Percentiles rank a stretch among this genome's conserved stretches.
Evolutionary conservation across 2,888 invertebrate species (phyloP).

Genomic region (Dichetophora obliterata): DNA sequence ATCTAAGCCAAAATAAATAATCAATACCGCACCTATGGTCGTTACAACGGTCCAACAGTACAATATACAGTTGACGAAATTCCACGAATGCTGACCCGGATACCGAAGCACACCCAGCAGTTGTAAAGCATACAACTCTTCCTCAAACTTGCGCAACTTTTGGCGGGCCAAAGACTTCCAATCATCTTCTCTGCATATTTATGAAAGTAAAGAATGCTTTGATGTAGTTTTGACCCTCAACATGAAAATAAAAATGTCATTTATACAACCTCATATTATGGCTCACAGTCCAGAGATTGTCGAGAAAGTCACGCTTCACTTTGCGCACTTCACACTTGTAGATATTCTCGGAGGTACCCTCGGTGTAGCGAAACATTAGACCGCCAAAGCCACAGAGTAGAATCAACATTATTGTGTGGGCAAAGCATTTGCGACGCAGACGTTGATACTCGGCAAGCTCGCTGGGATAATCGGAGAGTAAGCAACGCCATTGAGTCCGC

Average conservation of each 20-base stretch:
- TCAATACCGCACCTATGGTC: conserved; percentile 77
- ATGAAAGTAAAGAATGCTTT: not conserved
- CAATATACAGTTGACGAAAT: conserved; percentile 87
- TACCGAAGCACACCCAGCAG: conserved; percentile 87
- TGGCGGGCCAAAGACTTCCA: conserved; percentile 89
- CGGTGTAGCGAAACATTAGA: conserved; percentile 83
- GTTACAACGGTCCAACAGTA: conserved; percentile 90
- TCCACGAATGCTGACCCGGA: conserved; percentile 89
- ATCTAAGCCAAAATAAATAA: not conserved
- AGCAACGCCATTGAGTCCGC: conserved; percentile 73
- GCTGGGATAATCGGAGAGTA: conserved; percentile 73
- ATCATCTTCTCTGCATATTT: conserved; percentile 81
- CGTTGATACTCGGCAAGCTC: conserved; percentile 73
- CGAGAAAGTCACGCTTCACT: conserved; percentile 88
- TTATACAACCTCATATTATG: conserved; percentile 77
- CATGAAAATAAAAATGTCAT: conserved; percentile 5
- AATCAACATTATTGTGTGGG: conserved; percentile 77
- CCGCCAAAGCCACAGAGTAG: conserved; percentile 85
- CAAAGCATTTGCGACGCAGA: conserved; percentile 77
- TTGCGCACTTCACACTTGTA: conserved; percentile 90
- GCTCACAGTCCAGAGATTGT: conserved; percentile 84
- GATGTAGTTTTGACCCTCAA: not conserved
- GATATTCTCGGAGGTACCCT: conserved; percentile 87
- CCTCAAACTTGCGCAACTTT: conserved; percentile 86
- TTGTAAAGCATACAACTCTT: conserved; percentile 85